Conservation (phyloP, 2,113 vertebrate genomes). For the Todiramphus chloris region DNA sequence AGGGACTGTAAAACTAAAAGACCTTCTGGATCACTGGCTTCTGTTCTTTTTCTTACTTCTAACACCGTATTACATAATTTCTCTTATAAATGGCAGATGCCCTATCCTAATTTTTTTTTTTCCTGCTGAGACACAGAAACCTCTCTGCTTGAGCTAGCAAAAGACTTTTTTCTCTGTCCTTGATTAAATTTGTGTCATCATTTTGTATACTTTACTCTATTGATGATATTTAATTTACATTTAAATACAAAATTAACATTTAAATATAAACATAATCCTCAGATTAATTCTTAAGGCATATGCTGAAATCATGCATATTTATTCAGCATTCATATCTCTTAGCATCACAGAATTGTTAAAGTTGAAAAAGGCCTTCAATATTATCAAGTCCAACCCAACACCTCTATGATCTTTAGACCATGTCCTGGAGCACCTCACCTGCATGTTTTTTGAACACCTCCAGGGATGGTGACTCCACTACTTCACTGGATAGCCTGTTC, state of each 20-base stretch:
- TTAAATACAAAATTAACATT: not conserved
- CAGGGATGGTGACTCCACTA: too few species aligned
- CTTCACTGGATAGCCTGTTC: too few species aligned
- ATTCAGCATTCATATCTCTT: not conserved
- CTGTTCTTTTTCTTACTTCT: not conserved
- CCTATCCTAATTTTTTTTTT: not conserved
- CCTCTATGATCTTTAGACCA: too few species aligned
- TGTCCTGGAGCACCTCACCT: too few species aligned
- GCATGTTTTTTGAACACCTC: too few species aligned
- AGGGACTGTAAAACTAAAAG: not conserved
- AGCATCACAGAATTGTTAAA: too few species aligned
- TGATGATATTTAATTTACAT: not conserved
- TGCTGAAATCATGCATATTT: not conserved
- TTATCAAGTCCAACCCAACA: too few species aligned
- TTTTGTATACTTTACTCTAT: not conserved
- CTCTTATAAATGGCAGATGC: not conserved
- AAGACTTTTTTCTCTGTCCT: not conserved
- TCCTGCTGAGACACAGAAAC: not conserved
- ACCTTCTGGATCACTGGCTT: not conserved
- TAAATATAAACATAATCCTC: not conserved
- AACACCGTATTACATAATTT: not conserved
- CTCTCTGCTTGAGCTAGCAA: not conserved
- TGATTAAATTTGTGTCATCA: not conserved
- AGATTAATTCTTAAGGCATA: not conserved
- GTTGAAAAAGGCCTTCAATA: too few species aligned